These are phyloP conservation scores for Cheiracanthium punctorium DNA, from an alignment of 2,888 invertebrate genomes.

Conservation along the genomic window DNA sequence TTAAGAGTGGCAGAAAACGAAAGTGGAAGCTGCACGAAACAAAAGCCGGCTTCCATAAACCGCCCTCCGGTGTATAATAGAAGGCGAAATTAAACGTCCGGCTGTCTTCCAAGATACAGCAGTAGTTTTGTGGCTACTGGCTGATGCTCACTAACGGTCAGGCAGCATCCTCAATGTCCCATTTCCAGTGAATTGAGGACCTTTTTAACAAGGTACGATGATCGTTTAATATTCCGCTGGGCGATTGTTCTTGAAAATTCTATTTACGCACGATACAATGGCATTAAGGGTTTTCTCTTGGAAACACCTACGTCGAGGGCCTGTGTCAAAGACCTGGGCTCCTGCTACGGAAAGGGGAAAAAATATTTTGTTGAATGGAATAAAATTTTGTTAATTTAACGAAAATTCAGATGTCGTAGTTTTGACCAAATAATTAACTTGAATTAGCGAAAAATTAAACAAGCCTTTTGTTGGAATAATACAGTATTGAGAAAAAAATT, in stretches of 20 bases:
- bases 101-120: neutral
- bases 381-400: too few relatives aligned
- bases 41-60: conserved; percentile 41
- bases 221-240: conserved; percentile 5
- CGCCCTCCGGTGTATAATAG: neutral
- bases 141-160: conserved; percentile 28
- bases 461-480: too few relatives aligned
- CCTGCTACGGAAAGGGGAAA: too few relatives aligned
- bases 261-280: conserved; percentile 13
- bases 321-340: conserved; percentile 8
- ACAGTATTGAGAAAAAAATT: too few relatives aligned
- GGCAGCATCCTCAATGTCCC: conserved; percentile 5
- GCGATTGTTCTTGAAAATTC: conserved; percentile 39
- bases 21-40: conserved; percentile 15
- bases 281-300: neutral
- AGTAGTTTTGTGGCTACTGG: neutral
- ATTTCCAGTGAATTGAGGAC: neutral
- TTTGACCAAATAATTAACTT: too few relatives aligned
- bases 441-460: too few relatives aligned
- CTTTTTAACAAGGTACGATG: neutral
- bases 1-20: conserved; percentile 27
- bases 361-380: too few relatives aligned
- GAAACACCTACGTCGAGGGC: too few relatives aligned
- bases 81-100: conserved; percentile 28
- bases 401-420: too few relatives aligned